Base-by-base conservation (phyloP, 2,113 vertebrate genomes). In the Bujurquina vittata region DNA sequence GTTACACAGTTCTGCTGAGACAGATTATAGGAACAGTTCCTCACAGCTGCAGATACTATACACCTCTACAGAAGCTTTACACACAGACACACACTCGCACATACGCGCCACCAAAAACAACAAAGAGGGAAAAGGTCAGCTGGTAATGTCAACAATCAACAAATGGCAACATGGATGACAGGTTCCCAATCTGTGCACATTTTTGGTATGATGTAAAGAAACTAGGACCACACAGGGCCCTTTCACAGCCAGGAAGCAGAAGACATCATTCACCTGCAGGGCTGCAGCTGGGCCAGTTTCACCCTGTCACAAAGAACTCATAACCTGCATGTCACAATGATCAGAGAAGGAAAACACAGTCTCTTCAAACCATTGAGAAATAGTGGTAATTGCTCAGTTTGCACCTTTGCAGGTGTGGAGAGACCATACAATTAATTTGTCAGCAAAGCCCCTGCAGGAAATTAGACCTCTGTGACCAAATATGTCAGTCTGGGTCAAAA, bases 141-240 rank as follows among this genome's bases (percentile, higher is more conserved):
- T 86, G 63, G 86, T 79, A 93, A 94, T 89, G 91, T 95, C 93
- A 95, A 93, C 88, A 92, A 89, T 90, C 84, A 84, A 46, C 74
- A 88, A 88, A 91, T 92, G 85, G 85, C 91, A 74, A 84, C 80
- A 15, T 31, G 54, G 90, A 90, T 92, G 92, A 91, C 92, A 94
- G 91, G 72, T 84, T 86, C 52, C 75, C 61, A 62, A 84, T 87
- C 77, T 20, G 84, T 1, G 69, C 86, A 87, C 86, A 63, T 90
- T 91, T 26, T 86, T 80, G 62, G 54, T 78, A 37, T 93, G 93
- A 93, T 93, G 93, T 94, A 91, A 92, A 93, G 92, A 93, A 93
- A 93, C 91, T 20, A 1, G 84, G 93, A 93, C 93, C 93, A 95
- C 93, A 95, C 93, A 95, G 92, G 76, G 79, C 88, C 90, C 92